A percentile compares a stretch with the other conserved stretches of the same genome.
These are phyloP conservation scores for Zaprionus taronus DNA, from an alignment of 1,140 invertebrate genomes.

Conservation along the genomic window DNA sequence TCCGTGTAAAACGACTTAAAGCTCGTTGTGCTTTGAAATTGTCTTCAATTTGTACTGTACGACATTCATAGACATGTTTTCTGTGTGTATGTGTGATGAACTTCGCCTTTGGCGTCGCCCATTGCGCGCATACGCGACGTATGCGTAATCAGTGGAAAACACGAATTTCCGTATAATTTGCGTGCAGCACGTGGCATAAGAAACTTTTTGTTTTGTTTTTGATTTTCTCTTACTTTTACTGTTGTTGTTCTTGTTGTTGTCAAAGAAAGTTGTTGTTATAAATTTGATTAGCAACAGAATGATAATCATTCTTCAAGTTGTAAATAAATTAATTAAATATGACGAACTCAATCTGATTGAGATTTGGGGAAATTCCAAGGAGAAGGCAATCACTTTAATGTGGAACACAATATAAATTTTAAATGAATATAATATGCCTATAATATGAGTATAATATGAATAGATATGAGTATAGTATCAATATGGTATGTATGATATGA, in stretches of 20 bases:
- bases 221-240: not conserved
- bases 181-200: slow-evolving; percentile 59
- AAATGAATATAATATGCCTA: too few species aligned
- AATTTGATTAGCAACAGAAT: slow-evolving; percentile 52
- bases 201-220: slow-evolving; percentile 18
- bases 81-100: not conserved
- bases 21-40: not conserved
- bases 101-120: not conserved
- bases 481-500: too few species aligned
- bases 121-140: slow-evolving; percentile 43
- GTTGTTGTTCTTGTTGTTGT: not conserved
- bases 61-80: slow-evolving; percentile 5
- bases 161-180: slow-evolving; percentile 58
- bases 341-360: not conserved
- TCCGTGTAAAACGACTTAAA: not conserved
- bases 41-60: slow-evolving; percentile 7
- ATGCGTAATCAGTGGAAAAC: slow-evolving; percentile 60
- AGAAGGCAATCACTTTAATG: not conserved
- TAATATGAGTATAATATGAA: too few species aligned
- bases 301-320: slow-evolving; percentile 54
- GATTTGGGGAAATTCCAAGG: not conserved
- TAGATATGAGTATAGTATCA: too few species aligned
- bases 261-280: slow-evolving; percentile 35
- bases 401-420: too few species aligned
- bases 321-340: slow-evolving; percentile 41